Evolutionary conservation across 2,888 invertebrate species (phyloP).

Genomic region (Pyralis farinalis): DNA sequence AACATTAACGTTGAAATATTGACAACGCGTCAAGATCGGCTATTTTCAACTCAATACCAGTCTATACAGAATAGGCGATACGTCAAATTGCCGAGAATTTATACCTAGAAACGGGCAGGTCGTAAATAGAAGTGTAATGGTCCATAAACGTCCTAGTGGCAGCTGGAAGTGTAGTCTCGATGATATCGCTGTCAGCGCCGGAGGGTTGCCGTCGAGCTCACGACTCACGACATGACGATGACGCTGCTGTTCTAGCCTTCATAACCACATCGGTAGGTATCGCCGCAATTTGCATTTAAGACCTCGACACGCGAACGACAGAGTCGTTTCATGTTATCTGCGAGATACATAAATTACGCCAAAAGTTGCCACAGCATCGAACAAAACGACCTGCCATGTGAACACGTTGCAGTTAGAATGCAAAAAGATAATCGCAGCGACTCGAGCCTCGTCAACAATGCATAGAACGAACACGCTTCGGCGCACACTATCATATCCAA

Average conservation of each 20-base stretch:
- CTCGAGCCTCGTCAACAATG: slow-evolving; percentile 25
- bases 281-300: too few species aligned
- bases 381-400: slow-evolving; percentile 14
- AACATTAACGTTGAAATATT: too few species aligned
- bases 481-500: slow-evolving; percentile 25
- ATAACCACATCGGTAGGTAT: background rate
- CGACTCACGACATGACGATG: slow-evolving; percentile 26
- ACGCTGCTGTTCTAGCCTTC: background rate
- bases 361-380: slow-evolving; percentile 9
- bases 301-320: background rate
- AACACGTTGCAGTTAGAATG: slow-evolving; percentile 26
- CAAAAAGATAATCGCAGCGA: slow-evolving; percentile 29
- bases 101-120: slow-evolving; percentile 33
- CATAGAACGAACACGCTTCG: slow-evolving; percentile 26
- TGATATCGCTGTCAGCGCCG: slow-evolving; percentile 43
- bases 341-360: too few species aligned
- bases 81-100: slow-evolving; percentile 23
- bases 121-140: slow-evolving; percentile 51
- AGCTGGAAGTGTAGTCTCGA: slow-evolving; percentile 45
- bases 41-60: background rate
- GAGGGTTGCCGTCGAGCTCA: slow-evolving; percentile 36
- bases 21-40: too few species aligned
- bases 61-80: slow-evolving; percentile 1
- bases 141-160: slow-evolving; percentile 49
- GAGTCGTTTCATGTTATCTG: background rate